Evolutionary conservation across 2,888 invertebrate species (phyloP).

Genomic region (Pseudococcus longispinus): DNA sequence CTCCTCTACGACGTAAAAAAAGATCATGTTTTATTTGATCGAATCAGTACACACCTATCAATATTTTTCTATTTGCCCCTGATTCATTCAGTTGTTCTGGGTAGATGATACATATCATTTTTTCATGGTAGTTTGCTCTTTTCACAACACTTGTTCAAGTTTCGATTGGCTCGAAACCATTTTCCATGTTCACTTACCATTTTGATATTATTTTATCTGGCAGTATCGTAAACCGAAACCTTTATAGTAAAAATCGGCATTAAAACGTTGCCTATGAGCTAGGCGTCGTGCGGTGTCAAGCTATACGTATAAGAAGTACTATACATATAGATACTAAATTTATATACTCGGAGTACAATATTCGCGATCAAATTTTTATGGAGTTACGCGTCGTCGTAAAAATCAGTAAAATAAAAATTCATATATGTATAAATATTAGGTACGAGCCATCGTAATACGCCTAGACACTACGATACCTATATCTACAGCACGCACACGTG

Average conservation of each 20-base stretch:
- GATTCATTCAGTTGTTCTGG: too few relatives aligned
- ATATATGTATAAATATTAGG: background rate
- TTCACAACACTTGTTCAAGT: background rate
- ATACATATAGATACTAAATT: background rate
- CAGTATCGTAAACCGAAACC: background rate
- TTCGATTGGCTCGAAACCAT: background rate
- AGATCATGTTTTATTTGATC: too few relatives aligned
- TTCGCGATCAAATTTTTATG: background rate
- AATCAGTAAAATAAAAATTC: slow-evolving; percentile 13
- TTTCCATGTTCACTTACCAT: background rate
- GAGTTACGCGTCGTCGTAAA: background rate
- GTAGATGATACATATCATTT: too few relatives aligned
- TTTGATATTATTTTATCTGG: background rate
- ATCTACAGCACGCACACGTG: background rate
- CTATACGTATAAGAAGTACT: too few relatives aligned
- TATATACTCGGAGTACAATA: background rate
- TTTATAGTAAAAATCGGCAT: slow-evolving; percentile 3
- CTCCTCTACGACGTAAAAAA: too few relatives aligned
- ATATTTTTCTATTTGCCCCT: too few relatives aligned
- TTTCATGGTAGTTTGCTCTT: background rate
- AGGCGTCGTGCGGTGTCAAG: too few relatives aligned
- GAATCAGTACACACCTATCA: too few relatives aligned
- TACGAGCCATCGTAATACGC: too few relatives aligned
- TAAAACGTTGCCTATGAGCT: background rate
- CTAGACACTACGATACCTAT: background rate